Base-by-base conservation (phyloP, 2,113 vertebrate species). In the Polypterus bichir region DNA sequence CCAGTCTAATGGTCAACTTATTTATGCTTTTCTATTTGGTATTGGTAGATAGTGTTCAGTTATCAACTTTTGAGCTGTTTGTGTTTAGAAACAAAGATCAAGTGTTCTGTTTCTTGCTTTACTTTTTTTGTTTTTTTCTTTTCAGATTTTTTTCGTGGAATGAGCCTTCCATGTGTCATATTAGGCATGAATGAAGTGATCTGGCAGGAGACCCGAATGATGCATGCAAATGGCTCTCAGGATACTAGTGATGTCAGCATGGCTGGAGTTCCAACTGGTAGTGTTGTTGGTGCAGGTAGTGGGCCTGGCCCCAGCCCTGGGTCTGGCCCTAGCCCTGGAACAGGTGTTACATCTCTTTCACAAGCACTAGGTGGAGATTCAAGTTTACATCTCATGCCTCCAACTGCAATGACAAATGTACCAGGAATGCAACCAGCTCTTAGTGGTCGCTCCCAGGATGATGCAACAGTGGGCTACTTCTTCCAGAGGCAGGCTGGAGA, bases 131-230 rank as follows among this genome's bases (percentile, higher is more conserved):
- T 3, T 46, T 44, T 63, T 3, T 7, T 47, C 9, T 56, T 52
- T 1, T 65, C 9, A 59, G 85, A 80, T 72, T 83, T 83, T 82
- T 73, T 73, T 7, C 62, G 71, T 82, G 79, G 74, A 84, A 80
- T 88, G 83, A 86, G 77, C 71, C 71, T 89, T 82, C 81, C 71
- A 66, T 85, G 83, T 82, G 82, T 83, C 74, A 84, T 88, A 80
- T 73, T 85, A 77, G 82, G 82, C 73, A 83, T 81, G 85, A 86
- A 77, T 86, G 86, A 89, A 81, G 84, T 82, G 81, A 72, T 73
- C 74, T 90, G 87, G 84, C 83, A 86, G 81, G 83, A 89, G 78
- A 78, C 78, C 47, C 77, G 83, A 75, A 81, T 86, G 81, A 82
- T 86, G 83, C 81, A 69, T 68, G 68, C 76, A 63, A 81, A 71